Base-by-base conservation (phyloP, 2,113 vertebrate genomes). In the Nibea albiflora region DNA sequence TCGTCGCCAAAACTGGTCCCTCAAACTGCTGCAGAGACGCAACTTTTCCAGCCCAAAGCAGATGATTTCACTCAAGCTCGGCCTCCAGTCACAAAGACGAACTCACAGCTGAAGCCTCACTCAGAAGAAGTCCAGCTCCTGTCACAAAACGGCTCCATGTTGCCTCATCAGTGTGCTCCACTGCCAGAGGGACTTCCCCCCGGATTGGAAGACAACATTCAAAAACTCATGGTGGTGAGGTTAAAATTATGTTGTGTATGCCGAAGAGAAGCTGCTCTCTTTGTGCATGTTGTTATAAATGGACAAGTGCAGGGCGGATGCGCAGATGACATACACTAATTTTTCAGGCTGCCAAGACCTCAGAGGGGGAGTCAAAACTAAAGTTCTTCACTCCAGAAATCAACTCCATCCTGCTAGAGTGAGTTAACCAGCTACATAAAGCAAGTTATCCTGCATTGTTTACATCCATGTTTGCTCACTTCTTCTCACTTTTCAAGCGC, bases 311-410 rank as follows among this genome's bases (percentile, higher is more conserved):
- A 58, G 0, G 17, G 46, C 61, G 8, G 5, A 57, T 16, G 10
- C 39, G 57, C 14, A 54, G 9, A 1, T 46, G 11, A 53, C 17
- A 4, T 64, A 12, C 10, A 14, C 3, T 15, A 1, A 26, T 66
- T 2, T 78, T 68, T 56, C 92, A 99, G 97, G 96, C 95, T 75
- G 96, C 96, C 78, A 96, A 94, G 86, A 94, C 90, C 62, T 95
- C 95, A 0, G 96, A 97, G 56, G 96, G 97, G 60, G 97, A 97
- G 88, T 96, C 96, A 49, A 98, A 95, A 85, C 95, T 96, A 81
- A 97, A 96, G 77, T 96, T 97, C 92, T 98, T 98, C 91, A 96
- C 95, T 80, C 96, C 96, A 85, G 96, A 97, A 68, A 94, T 98
- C 88, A 99, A 99, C 88, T 94, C 89, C 44, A 93, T 97, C 85